Evolutionary conservation across 1,140 invertebrate species (phyloP).

Genomic region (Polypedilum pembai): DNA sequence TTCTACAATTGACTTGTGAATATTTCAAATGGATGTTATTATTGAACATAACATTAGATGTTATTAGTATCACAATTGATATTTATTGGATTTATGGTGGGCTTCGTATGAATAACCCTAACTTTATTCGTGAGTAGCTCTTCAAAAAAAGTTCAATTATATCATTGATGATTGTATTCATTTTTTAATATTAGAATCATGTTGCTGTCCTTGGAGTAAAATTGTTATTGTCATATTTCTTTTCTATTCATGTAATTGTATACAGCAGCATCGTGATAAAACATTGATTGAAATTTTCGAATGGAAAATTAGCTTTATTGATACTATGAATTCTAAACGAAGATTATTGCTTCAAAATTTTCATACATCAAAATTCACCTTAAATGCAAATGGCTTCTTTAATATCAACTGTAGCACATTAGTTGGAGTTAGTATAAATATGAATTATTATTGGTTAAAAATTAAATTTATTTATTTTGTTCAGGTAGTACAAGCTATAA

Average conservation of each 20-base stretch:
- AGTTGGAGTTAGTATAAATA: neutral
- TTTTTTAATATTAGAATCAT: neutral
- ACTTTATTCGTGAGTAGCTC: neutral
- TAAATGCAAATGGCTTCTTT: neutral
- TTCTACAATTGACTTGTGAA: neutral
- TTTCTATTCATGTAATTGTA: neutral
- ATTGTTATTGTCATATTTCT: neutral
- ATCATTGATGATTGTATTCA: neutral
- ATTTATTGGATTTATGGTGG: slow-evolving; percentile 9
- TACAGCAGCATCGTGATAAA: neutral
- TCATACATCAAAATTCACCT: neutral
- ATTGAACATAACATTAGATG: neutral
- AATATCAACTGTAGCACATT: neutral
- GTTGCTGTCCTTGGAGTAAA: neutral
- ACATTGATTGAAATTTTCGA: neutral
- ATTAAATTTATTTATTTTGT: neutral
- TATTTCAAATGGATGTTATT: slow-evolving; percentile 1
- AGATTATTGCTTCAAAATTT: neutral
- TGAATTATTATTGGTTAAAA: neutral
- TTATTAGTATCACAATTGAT: neutral
- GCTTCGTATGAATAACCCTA: neutral
- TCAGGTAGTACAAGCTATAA: neutral
- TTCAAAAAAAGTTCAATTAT: neutral
- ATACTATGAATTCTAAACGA: neutral
- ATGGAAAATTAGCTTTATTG: neutral